Base-by-base conservation (phyloP, 2,797 vertebrate genomes). In the Paedocypris micromegethes region DNA sequence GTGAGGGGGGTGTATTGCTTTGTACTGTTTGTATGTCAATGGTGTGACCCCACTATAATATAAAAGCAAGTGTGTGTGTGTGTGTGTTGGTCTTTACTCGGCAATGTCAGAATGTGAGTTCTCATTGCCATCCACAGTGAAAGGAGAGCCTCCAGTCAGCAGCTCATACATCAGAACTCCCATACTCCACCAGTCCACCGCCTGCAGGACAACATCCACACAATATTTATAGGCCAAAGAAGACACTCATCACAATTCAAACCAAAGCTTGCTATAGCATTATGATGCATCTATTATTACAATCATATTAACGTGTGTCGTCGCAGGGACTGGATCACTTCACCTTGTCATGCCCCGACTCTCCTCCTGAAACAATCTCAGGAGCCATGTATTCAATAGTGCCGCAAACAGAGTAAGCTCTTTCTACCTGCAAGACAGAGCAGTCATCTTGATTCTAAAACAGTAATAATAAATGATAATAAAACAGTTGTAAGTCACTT, bases 381-480 rank as follows among this genome's bases (percentile, higher is more conserved):
- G 97, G 97, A 72, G 97, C 97, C 97, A 99, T 99, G 74, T 99
- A 99, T 77, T 99, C 97, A 77, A 99, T 94, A 9, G 97, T 99
- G 66, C 97, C 97, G 77, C 97, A 99, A 64, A 99, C 92, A 4
- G 97, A 99, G 85, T 94, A 99, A 2, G 97, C 90, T 82, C 97
- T 90, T 83, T 98, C 95, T 23, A 91, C 90, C 92, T 94, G 84
- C 47, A 66, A 70, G 39, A 69, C 4, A n/a, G 52, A 67, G 6
- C n/a, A 9, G 9, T 23, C 23, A 23, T 23, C 23, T 23, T 23
- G 23, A 23, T 23, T 23, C 23, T n/a, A n/a, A n/a, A n/a, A n/a
- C n/a, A n/a, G n/a, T n/a, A n/a, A n/a, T n/a, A n/a, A n/a, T n/a
- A n/a, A n/a, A n/a, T n/a, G n/a, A n/a, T n/a, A 23, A 23, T 23